These are phyloP conservation scores for Spatulosminthurus flaviceps DNA, from an alignment of 2,888 invertebrate genomes.

Conservation along the genomic window DNA sequence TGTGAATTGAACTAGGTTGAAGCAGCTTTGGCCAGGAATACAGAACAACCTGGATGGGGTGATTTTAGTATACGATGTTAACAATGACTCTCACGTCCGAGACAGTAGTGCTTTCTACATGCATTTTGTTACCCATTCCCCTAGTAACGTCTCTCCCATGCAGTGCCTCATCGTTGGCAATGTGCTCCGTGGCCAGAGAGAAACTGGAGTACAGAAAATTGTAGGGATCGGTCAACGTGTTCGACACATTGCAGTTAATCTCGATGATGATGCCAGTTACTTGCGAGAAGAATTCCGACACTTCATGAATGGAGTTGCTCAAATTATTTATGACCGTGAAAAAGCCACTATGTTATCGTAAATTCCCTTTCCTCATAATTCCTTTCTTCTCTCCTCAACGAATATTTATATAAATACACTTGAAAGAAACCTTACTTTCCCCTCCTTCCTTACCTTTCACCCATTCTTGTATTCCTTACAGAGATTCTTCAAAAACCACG, in stretches of 20 bases:
- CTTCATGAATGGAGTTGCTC: slow-evolving; percentile 57
- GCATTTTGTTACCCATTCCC: slow-evolving; percentile 62
- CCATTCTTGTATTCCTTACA: no score
- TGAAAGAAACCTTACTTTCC: neutral
- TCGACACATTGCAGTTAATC: slow-evolving; percentile 61
- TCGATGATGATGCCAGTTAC: slow-evolving; percentile 61
- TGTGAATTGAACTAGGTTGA: slow-evolving; percentile 49
- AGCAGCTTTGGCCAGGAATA: slow-evolving; percentile 59
- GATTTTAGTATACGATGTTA: slow-evolving; percentile 58
- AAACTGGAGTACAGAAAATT: slow-evolving; percentile 58
- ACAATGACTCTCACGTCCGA: slow-evolving; percentile 57
- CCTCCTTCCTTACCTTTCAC: no score
- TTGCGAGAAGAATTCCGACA: slow-evolving; percentile 59
- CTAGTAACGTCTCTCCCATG: slow-evolving; percentile 50
- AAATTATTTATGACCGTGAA: slow-evolving; percentile 59
- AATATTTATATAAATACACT: no score
- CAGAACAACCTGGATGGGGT: slow-evolving; percentile 60
- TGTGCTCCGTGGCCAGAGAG: slow-evolving; percentile 57
- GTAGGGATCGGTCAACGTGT: slow-evolving; percentile 58
- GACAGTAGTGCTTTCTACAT: slow-evolving; percentile 60
- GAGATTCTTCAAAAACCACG: neutral
- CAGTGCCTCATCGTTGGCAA: slow-evolving; percentile 62
- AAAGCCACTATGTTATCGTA: slow-evolving; percentile 49
- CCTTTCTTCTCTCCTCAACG: neutral
- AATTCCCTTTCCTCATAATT: neutral